Evolutionary conservation across 1,140 invertebrate species (phyloP).

Genomic region (Brachionus sp.): DNA sequence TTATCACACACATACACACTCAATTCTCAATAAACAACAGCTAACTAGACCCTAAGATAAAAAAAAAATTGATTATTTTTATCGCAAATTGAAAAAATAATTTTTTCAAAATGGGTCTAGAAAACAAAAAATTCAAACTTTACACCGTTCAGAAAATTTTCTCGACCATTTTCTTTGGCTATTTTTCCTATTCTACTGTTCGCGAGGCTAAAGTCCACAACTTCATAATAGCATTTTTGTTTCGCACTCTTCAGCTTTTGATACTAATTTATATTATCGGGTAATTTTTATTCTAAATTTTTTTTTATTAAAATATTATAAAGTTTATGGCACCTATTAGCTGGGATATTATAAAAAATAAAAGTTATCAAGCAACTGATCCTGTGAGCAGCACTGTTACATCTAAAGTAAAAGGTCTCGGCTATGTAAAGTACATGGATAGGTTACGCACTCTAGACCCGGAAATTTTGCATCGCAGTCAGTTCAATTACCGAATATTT

Average conservation of each 20-base stretch:
- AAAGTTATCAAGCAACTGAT: slow-evolving; percentile 63
- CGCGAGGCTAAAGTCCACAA: slow-evolving; percentile 6
- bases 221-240: slow-evolving; percentile 61
- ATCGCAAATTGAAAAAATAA: background rate
- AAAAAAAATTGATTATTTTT: background rate
- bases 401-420: slow-evolving; percentile 63
- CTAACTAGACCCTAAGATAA: background rate
- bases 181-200: slow-evolving; percentile 42
- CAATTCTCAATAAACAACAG: background rate
- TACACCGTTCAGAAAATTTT: background rate
- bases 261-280: slow-evolving; percentile 62
- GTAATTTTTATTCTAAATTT: background rate
- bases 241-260: slow-evolving; percentile 61
- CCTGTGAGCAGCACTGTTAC: slow-evolving; percentile 60
- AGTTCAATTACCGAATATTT: slow-evolving; percentile 48
- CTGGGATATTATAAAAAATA: slow-evolving; percentile 61
- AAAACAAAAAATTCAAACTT: background rate
- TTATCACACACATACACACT: background rate
- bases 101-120: background rate
- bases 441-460: background rate
- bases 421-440: slow-evolving; percentile 44
- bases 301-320: background rate
- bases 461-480: slow-evolving; percentile 45
- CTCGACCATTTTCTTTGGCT: background rate
- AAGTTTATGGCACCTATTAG: background rate